Base-by-base conservation (phyloP, 2,888 invertebrate species). In the Eurytoma adleriae region DNA sequence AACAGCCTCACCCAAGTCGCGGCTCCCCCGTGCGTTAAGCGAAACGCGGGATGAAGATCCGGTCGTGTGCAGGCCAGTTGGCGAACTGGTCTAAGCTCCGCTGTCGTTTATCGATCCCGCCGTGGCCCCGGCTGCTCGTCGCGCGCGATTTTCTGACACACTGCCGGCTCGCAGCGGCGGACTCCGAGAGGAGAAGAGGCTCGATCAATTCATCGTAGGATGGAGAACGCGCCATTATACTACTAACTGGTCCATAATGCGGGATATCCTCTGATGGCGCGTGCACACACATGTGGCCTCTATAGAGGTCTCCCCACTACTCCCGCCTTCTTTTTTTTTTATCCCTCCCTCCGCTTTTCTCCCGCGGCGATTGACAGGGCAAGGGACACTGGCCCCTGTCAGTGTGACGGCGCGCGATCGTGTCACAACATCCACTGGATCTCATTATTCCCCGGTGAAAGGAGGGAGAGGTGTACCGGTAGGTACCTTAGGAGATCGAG, bases 221-320 rank as follows among this genome's bases (percentile, higher is more conserved):
- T 57, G 48, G 82, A 73, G 72, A 68, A 18, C 69, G 59, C 73
- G 79, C 73, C 74, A 82, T 86, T 84, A 86, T 84, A 84, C 66
- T 57, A 70, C 30, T 69, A 56, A 78, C 30, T 40, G 77, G 67
- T 69, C 81, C 84, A 84, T 86, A 88, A 88, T 86, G 86, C 84
- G 86, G 85, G 85, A 87, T 87, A 88, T 87, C 86, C 85, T 84
- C 84, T 57, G 56, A 56, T 30, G 30, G 30, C 30, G 30, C 30
- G 30, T 4, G 30, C 30, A 30, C 30, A 30, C 30, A 30, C n/a
- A n/a, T 30, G 14, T 24, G 61, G 61, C 61, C 61, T 61, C 24
- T 27, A 61, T 61, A 18, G 20, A 27, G 24, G 30, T 4, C 27
- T 20, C 12, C 24, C 61, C 61, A 3, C 20, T 20, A 14, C 50